Evolutionary conservation across 2,888 invertebrate genomes (phyloP).

Genomic region (Thereva unica): DNA sequence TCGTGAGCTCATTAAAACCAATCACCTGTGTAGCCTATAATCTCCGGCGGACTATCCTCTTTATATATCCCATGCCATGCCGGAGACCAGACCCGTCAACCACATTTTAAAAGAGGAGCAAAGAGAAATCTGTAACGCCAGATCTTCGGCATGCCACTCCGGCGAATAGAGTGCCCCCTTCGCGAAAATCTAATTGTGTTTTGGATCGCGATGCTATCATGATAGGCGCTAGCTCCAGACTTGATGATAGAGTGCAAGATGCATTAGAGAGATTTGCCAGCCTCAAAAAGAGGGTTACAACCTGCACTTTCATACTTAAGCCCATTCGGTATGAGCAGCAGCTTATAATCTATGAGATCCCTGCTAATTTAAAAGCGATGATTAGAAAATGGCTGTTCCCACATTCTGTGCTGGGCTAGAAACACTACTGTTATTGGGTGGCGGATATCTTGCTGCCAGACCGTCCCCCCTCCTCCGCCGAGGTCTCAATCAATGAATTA

Average conservation of each 20-base stretch:
- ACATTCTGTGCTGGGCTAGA: neutral
- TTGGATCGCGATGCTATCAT: slow-evolving; percentile 30
- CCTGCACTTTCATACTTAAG: slow-evolving; percentile 20
- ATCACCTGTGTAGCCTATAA: slow-evolving; percentile 36
- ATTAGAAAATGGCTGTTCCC: slow-evolving; percentile 34
- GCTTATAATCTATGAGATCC: neutral
- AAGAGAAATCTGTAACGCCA: slow-evolving; percentile 32
- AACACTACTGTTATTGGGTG: too few species aligned
- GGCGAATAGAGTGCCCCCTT: slow-evolving; percentile 19
- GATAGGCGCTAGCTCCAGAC: slow-evolving; percentile 23
- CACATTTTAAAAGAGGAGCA: slow-evolving; percentile 3
- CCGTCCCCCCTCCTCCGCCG: too few species aligned
- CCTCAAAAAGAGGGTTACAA: slow-evolving; percentile 24
- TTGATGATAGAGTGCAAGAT: slow-evolving; percentile 27
- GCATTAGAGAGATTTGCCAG: slow-evolving; percentile 31
- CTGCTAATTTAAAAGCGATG: slow-evolving; percentile 27
- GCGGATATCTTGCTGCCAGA: too few species aligned
- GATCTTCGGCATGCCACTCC: slow-evolving; percentile 25
- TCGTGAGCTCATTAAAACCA: slow-evolving; percentile 36
- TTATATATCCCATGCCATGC: too few species aligned
- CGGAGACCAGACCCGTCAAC: too few species aligned
- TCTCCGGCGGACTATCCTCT: slow-evolving; percentile 27
- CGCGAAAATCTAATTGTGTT: slow-evolving; percentile 32
- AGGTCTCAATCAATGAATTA: too few species aligned
- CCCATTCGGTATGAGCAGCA: slow-evolving; percentile 13